phyloP scores from a whole-genome alignment of 2,113 vertebrate genomes.

The Calidris pugnax region DNA sequence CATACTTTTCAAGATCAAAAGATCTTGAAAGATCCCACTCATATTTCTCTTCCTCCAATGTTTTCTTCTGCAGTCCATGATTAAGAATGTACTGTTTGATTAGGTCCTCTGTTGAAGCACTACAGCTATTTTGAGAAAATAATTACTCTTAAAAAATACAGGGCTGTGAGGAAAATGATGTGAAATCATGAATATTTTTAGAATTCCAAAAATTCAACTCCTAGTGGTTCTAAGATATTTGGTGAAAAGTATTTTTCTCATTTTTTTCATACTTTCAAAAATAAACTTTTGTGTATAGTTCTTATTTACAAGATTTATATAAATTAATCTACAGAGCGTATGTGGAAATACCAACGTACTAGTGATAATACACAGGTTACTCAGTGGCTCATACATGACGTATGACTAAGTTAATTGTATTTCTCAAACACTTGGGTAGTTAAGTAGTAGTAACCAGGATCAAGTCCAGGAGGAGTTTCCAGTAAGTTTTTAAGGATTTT shows the following conservation, averaged over 20 bases:
- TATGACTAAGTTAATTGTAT: neutral
- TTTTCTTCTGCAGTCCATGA: neutral
- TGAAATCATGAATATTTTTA: neutral
- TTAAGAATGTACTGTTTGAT: neutral
- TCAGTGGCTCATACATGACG: neutral
- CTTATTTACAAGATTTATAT: neutral
- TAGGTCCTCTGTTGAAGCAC: neutral
- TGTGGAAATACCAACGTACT: neutral
- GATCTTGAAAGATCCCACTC: too few species aligned
- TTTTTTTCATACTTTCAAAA: neutral
- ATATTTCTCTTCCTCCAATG: neutral
- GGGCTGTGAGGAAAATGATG: neutral
- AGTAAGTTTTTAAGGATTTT: neutral
- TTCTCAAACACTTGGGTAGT: neutral
- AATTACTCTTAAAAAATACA: neutral
- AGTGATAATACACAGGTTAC: neutral
- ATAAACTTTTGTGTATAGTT: neutral
- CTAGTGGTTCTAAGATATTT: neutral
- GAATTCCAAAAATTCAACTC: neutral
- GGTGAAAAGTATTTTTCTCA: neutral
- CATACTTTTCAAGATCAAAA: neutral
- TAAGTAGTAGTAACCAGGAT: neutral
- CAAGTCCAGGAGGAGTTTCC: neutral
- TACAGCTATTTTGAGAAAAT: neutral
- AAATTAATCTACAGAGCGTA: neutral